phyloP scores from a whole-genome alignment of 2,888 invertebrate genomes.

The Mimachlamys varia region DNA sequence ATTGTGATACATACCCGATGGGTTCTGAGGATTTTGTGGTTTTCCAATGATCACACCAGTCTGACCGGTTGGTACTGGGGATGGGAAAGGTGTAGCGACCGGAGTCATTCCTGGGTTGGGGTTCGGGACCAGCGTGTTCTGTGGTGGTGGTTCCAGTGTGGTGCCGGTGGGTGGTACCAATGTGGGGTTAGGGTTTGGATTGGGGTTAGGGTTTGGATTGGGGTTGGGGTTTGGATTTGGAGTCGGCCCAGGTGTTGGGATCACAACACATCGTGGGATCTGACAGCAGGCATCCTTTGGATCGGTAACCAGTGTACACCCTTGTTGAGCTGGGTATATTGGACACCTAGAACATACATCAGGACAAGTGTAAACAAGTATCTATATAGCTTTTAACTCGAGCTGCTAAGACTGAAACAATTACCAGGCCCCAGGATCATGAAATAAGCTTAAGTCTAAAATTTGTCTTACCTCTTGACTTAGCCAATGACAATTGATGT shows the following conservation, averaged over 20 bases:
- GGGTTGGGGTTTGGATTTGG: slow-evolving; percentile 50
- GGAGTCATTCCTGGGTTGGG: slow-evolving; percentile 52
- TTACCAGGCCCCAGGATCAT: too few relatives aligned
- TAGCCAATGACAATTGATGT: too few relatives aligned
- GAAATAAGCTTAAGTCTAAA: too few relatives aligned
- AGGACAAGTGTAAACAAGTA: too few relatives aligned
- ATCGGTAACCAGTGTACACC: slow-evolving; percentile 65
- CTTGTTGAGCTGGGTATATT: slow-evolving; percentile 60
- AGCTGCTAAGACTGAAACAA: too few relatives aligned
- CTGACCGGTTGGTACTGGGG: slow-evolving; percentile 64
- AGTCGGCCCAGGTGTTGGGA: slow-evolving; percentile 59
- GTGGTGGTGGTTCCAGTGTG: slow-evolving; percentile 29
- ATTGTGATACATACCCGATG: slow-evolving; percentile 54
- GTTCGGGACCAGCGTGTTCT: slow-evolving; percentile 41
- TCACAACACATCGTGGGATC: slow-evolving; percentile 60
- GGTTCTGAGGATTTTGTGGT: slow-evolving; percentile 50
- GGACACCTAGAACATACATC: slow-evolving; percentile 59
- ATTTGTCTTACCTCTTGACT: too few relatives aligned
- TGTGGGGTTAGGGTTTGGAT: slow-evolving; percentile 47
- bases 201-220: slow-evolving; percentile 47
- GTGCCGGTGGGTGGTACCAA: slow-evolving; percentile 41
- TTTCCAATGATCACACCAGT: slow-evolving; percentile 64
- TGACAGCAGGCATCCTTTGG: slow-evolving; percentile 69
- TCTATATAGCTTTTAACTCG: too few relatives aligned
- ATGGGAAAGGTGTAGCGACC: slow-evolving; percentile 55